These are phyloP conservation scores for Sylvicola cinctus DNA, from an alignment of 2,888 invertebrate genomes.

Conservation along the genomic window DNA sequence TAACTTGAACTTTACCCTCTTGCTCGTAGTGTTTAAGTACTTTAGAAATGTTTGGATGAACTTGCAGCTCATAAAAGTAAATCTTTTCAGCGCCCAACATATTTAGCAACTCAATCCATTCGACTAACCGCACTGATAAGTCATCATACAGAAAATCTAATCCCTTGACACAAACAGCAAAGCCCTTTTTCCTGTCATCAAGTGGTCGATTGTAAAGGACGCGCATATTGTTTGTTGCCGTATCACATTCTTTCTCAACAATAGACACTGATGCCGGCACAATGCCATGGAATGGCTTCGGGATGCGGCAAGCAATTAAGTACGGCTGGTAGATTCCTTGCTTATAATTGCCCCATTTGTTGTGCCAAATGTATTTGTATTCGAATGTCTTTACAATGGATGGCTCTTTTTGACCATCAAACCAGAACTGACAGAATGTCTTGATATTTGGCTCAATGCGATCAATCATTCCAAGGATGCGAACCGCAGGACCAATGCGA, in stretches of 20 bases:
- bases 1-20: constrained; percentile 48
- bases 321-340: constrained; percentile 83
- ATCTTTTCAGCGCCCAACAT: constrained; percentile 80
- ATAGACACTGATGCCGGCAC: constrained; percentile 69
- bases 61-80: constrained; percentile 73
- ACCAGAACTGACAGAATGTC: constrained; percentile 80
- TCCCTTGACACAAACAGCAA: constrained; percentile 87
- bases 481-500: constrained; percentile 59
- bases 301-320: constrained; percentile 72
- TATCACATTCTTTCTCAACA: constrained; percentile 69
- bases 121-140: constrained; percentile 68
- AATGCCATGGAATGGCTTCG: constrained; percentile 45
- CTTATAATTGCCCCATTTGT: constrained; percentile 83
- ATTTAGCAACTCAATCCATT: constrained; percentile 81
- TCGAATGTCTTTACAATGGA: constrained; percentile 64
- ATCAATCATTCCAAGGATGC: constrained; percentile 77
- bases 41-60: constrained; percentile 79
- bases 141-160: constrained; percentile 85
- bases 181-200: constrained; percentile 42
- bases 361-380: constrained; percentile 88
- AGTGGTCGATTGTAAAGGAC: constrained; percentile 62
- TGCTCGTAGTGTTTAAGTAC: constrained; percentile 42
- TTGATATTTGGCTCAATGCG: constrained; percentile 64
- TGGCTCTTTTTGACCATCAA: constrained; percentile 62
- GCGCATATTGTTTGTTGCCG: constrained; percentile 62